Evolutionary conservation across 1,140 invertebrate species (phyloP), one percentile per base, ranked within the genome.

Genomic region (Penaeus chinensis): DNA sequence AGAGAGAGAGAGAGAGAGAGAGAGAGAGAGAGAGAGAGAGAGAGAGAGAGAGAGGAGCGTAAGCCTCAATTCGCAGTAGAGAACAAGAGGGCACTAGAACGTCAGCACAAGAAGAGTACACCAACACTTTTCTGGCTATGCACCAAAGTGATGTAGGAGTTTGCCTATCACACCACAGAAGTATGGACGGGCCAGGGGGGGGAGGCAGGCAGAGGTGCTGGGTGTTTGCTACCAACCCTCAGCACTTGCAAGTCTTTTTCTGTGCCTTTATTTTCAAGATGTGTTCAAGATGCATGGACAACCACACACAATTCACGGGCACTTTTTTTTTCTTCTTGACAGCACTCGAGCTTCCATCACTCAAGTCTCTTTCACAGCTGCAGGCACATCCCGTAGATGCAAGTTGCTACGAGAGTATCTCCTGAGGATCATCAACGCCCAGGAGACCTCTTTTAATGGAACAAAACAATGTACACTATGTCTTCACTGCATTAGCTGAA

Each of bases 401-500:
- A 32, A 27, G 24, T 32, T 27, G 27, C 71, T 37, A 32, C 24
- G 42, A 37, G 24, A 74, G 71, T 3, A 74, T 54, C 54, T 54
- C 54, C 54, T 54, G 54, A 16, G 54, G 69, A 83, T 87, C 60
- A 69, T 71, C 82, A 78, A 77, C 20, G 82, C 37, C 65, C 69
- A 54, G 84, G 79, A 42, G 77, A 78, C 60, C 13, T 60, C 61
- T 54, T 78, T 71, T 60, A 80, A 69, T 47, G 71, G 66, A 83
- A 87, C 86, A 87, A 87, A 63, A 42, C 69, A 47, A 66, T 42
- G 54, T 77, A 60, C 81, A 76, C 86, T 87, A 87, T 27, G 80
- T 87, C 86, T 74, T 74, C 79, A 82, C 65, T 82, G 65, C 86
- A 87, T 87, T 87, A 87, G 86, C 86, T 87, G 86, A 69, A 87